phyloP scores from a whole-genome alignment of 2,797 vertebrate species.

The Hippopotamyrus pictus region DNA sequence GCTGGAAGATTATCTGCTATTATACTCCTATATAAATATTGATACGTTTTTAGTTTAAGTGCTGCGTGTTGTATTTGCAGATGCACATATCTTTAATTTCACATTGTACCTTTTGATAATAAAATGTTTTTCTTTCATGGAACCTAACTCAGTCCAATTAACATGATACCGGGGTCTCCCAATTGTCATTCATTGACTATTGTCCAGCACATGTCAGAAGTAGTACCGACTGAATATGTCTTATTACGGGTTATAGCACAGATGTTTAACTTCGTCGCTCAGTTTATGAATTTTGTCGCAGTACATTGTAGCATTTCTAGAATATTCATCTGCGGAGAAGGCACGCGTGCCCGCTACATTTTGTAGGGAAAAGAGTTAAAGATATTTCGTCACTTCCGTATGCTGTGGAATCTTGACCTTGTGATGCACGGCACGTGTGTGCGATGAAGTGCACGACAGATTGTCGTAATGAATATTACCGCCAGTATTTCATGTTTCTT shows the following conservation, averaged over 20 bases:
- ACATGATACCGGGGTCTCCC: neutral
- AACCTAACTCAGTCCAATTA: neutral
- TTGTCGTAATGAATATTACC: neutral
- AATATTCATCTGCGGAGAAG: neutral
- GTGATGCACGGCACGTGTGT: conserved; percentile 62
- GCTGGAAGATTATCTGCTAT: neutral
- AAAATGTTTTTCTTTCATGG: neutral
- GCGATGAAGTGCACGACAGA: conserved; percentile 27
- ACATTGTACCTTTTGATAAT: neutral
- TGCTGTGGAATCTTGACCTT: conserved; percentile 38
- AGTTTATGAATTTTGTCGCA: neutral
- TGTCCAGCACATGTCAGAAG: neutral
- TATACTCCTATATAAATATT: neutral
- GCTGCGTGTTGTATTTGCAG: neutral
- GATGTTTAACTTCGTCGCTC: neutral
- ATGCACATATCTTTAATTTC: neutral
- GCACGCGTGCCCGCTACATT: neutral
- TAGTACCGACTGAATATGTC: neutral
- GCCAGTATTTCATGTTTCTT: neutral
- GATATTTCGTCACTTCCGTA: conserved; percentile 7
- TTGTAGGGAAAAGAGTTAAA: neutral
- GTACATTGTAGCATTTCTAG: neutral
- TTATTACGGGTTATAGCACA: neutral
- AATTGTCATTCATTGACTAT: neutral
- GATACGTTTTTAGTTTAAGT: neutral